Evolutionary conservation across 2,888 invertebrate species (phyloP).

Genomic region (Achlya flavicornis): DNA sequence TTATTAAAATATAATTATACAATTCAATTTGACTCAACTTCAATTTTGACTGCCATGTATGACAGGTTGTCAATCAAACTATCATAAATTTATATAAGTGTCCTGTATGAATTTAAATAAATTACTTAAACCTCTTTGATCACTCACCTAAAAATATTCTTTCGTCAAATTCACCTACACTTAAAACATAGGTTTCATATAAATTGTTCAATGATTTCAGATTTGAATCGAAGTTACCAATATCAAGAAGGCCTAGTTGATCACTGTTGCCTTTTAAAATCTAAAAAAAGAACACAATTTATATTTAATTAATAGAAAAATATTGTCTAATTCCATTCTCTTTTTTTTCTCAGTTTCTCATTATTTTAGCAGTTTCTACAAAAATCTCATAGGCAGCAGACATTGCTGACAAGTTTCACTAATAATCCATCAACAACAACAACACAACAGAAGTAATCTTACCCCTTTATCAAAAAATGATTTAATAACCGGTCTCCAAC

Average conservation of each 20-base stretch:
- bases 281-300: constrained; percentile 56
- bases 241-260: constrained; percentile 90
- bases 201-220: constrained; percentile 92
- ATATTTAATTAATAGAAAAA: background rate
- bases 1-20: too few relatives aligned
- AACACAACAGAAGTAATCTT: constrained; percentile 35
- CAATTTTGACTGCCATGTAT: too few relatives aligned
- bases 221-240: constrained; percentile 92
- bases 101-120: background rate
- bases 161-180: constrained; percentile 97
- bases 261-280: constrained; percentile 89
- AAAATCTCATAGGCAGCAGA: too few relatives aligned
- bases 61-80: too few relatives aligned
- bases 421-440: constrained; percentile 12
- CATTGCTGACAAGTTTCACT: too few relatives aligned
- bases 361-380: background rate
- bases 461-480: constrained; percentile 89
- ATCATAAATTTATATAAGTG: background rate
- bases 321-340: too few relatives aligned
- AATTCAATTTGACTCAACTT: too few relatives aligned
- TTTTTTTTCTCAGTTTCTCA: too few relatives aligned
- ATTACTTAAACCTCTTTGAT: background rate
- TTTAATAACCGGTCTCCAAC: constrained; percentile 90
- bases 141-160: constrained; percentile 93
- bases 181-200: constrained; percentile 96